Conservation (phyloP, 2,797 vertebrate species). For the Scolopax bukidnonensis region DNA sequence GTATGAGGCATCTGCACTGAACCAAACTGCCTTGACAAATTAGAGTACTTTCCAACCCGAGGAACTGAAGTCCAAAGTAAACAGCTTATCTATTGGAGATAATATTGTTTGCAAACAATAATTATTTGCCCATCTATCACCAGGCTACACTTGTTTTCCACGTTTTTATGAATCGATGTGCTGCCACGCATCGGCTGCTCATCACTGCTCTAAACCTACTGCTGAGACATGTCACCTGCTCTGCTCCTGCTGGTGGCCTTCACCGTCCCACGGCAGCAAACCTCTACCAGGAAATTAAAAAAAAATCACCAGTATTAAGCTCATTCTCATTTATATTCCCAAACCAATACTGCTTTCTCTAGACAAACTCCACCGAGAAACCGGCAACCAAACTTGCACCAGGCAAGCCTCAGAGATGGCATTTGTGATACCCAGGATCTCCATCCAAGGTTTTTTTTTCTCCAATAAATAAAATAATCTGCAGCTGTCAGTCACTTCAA, state of each 20-base stretch:
- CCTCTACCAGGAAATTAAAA: neutral
- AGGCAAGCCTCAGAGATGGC: rapidly evolving
- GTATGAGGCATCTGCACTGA: neutral
- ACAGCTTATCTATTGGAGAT: conserved; percentile 61
- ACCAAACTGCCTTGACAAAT: neutral
- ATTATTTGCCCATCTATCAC: conserved; percentile 46
- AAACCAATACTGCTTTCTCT: neutral
- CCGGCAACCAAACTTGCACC: rapidly evolving
- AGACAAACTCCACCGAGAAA: neutral
- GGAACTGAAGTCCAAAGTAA: conserved; percentile 42
- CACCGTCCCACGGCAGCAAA: neutral
- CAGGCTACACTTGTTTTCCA: neutral
- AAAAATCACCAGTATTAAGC: neutral
- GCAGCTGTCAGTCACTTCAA: neutral
- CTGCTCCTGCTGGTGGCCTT: neutral
- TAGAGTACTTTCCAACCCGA: neutral
- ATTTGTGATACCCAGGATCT: neutral
- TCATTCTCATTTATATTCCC: neutral
- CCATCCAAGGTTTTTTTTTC: neutral
- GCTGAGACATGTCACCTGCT: neutral
- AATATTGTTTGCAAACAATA: conserved; percentile 65
- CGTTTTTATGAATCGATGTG: neutral
- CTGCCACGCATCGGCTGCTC: rapidly evolving
- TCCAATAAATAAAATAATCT: neutral
- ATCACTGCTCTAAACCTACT: neutral